Base-by-base conservation (phyloP, 1,140 invertebrate species). In the Caligus rogercresseyi region DNA sequence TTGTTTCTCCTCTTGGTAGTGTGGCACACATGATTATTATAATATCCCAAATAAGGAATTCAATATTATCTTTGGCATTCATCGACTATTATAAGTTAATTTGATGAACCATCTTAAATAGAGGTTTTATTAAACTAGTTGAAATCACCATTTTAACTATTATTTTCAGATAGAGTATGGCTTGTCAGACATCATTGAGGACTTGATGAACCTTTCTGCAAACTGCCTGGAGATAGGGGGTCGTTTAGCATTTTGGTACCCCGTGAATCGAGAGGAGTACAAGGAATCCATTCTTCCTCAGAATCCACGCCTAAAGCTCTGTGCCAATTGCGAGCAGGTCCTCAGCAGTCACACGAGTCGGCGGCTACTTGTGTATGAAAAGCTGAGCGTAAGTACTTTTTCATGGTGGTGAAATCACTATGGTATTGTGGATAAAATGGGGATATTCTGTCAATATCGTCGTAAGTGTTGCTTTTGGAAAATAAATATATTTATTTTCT, bases 211-310 rank as follows among this genome's bases (percentile, higher is more conserved):
- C 65, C 92, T 95, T 74, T 79, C 87, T 3, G 83, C 83, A 0
- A 78, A 76, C 65, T 82, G 87, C 76, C 76, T 97, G 43, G 79
- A 75, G 67, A 63, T 88, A 2, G 78, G 81, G 25, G 84, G 89
- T 0, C 74, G 86, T 67, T 74, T 96, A 15, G 89, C 94, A 0
- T 92, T 83, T 75, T 96, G 91, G 91, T 81, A 92, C 69, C 93
- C 93, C 56, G 76, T 92, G 58, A 84, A 52, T 68, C 87, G 85
- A 65, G 78, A 81, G 57, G 81, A 86, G 67, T 94, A 92, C 72
- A 72, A 75, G 2, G 81, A 83, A 61, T 74, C 81, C 1, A 78
- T 83, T 43, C 72, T 96, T 53, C 90, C 91, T 0, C 71, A 70
- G 3, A 88, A 95, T 75, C 80, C 82, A 4, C 86, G 85, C 72